These are phyloP conservation scores for Chloroceryle inda DNA, from an alignment of 2,797 vertebrate genomes.

Conservation along the genomic window DNA sequence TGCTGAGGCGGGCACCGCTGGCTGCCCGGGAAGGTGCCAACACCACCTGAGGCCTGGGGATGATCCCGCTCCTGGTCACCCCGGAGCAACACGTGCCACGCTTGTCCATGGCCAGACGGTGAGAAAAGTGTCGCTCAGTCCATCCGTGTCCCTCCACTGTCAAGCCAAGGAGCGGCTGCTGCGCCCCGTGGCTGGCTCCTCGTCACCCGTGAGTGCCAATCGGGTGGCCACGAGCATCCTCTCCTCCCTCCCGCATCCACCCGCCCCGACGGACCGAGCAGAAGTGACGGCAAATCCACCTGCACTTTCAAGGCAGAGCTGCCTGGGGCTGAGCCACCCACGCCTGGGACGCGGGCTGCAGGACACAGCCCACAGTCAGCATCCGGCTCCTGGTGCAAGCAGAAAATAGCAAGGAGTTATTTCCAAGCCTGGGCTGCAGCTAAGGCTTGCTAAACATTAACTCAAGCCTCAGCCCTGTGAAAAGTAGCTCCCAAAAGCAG, in stretches of 20 bases:
- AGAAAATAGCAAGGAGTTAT: neutral
- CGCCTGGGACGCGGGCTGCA: neutral
- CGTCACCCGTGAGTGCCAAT: neutral
- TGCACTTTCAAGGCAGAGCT: neutral
- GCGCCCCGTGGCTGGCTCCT: neutral
- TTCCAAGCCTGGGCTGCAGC: neutral
- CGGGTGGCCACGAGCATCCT: neutral
- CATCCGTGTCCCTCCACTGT: neutral
- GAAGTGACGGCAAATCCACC: neutral
- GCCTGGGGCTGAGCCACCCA: neutral
- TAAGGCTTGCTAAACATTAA: neutral
- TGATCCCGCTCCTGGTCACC: neutral
- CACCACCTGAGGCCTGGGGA: neutral
- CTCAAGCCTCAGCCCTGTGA: neutral
- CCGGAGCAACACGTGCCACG: neutral
- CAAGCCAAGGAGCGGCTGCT: neutral
- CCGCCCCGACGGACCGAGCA: neutral
- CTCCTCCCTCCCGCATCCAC: neutral
- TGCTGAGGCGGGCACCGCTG: conserved; percentile 5
- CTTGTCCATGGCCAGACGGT: conserved; percentile 1
- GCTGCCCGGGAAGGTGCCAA: neutral
- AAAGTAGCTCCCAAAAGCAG: neutral
- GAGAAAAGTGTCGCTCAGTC: neutral
- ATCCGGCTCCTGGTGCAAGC: rapidly evolving
- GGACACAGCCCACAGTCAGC: neutral